These are phyloP conservation scores for Connochaetes taurinus DNA, from an alignment of 2,113 vertebrate species.

Conservation along the genomic window DNA sequence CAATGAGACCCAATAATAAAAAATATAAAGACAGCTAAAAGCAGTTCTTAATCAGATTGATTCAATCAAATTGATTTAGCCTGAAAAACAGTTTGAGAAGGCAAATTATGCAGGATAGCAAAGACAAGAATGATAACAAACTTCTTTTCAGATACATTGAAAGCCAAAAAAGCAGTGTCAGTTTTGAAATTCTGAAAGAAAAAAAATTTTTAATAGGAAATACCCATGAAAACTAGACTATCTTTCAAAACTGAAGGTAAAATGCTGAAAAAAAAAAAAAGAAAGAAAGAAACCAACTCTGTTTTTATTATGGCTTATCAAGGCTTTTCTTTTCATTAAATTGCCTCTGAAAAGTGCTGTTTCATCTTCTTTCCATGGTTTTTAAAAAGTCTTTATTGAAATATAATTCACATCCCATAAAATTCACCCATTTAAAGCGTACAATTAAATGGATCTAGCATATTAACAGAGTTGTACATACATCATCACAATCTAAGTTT, in stretches of 20 bases:
- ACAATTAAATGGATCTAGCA: not conserved
- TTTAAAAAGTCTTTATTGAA: not conserved
- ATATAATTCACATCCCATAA: not conserved
- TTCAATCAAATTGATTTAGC: not conserved
- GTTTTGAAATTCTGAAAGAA: not conserved
- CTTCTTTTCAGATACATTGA: not conserved
- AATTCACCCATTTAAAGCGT: not conserved
- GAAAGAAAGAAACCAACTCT: not conserved
- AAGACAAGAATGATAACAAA: not conserved
- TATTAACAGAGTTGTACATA: not conserved
- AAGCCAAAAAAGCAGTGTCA: not conserved
- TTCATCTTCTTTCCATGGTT: not conserved
- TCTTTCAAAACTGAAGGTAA: not conserved
- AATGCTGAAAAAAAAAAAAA: not conserved
- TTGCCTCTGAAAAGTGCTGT: not conserved
- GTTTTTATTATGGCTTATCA: not conserved
- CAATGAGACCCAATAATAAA: not conserved
- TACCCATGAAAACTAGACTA: not conserved
- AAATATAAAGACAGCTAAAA: not conserved
- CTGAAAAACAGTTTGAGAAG: not conserved
- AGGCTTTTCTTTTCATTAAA: not conserved
- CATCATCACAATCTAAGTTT: not conserved
- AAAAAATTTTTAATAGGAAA: not conserved
- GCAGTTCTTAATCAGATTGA: not conserved
- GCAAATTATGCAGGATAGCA: not conserved